Percentiles rank a stretch among this genome's conserved stretches.
Conservation (phyloP, 2,113 vertebrate genomes). For the Gallinago media region DNA sequence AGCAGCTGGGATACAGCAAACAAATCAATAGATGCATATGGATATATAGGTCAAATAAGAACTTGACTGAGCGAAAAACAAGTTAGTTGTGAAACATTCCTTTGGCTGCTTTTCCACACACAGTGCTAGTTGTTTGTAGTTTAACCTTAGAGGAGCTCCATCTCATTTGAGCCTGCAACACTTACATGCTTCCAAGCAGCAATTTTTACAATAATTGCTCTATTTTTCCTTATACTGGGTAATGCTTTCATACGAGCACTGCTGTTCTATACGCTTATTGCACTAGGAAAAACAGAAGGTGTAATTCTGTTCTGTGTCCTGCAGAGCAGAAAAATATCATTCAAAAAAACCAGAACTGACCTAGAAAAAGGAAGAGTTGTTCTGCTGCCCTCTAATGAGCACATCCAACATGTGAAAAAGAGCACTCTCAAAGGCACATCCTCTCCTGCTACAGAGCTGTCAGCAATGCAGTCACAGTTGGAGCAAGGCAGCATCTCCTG, state of each 20-base stretch:
- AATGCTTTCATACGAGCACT: not conserved
- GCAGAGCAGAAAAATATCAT: not conserved
- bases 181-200: not conserved
- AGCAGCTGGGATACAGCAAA: constrained; percentile 2
- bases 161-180: not conserved
- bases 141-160: not conserved
- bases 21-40: not conserved
- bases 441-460: not conserved
- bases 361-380: constrained; percentile 53
- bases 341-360: constrained; percentile 14
- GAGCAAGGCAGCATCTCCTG: not conserved
- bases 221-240: not conserved
- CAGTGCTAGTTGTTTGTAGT: not conserved
- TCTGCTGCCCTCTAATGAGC: constrained; percentile 70
- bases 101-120: not conserved
- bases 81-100: not conserved
- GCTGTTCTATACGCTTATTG: not conserved
- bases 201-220: not conserved
- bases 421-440: not conserved
- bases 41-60: constrained; percentile 31
- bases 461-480: not conserved
- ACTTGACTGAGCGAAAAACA: not conserved
- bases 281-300: not conserved
- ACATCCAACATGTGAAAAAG: not conserved
- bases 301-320: not conserved